phyloP scores from a whole-genome alignment of 2,113 vertebrate species.

The Panthera tigris region DNA sequence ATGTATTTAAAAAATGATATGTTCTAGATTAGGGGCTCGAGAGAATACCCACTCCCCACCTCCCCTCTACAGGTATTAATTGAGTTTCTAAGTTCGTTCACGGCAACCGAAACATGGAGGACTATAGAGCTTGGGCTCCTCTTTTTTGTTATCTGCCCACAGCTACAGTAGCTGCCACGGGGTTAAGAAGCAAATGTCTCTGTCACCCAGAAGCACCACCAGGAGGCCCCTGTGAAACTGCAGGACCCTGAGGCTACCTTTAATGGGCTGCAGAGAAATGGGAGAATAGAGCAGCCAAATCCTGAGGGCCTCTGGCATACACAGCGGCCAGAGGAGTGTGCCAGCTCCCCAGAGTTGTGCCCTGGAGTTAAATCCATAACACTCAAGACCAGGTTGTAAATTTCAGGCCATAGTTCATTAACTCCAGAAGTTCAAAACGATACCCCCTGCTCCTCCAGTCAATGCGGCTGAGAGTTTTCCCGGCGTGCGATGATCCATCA shows the following conservation, averaged over 20 bases:
- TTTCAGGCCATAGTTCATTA: constrained; percentile 81
- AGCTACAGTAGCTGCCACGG: background rate
- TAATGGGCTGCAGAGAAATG: background rate
- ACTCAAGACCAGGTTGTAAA: constrained; percentile 72
- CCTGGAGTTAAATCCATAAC: constrained; percentile 61
- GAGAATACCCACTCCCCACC: background rate
- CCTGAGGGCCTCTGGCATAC: background rate
- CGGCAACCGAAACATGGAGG: background rate
- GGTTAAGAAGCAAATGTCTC: background rate
- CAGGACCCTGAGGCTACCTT: background rate
- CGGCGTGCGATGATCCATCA: constrained; percentile 59
- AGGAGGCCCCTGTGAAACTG: background rate
- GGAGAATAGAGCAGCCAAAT: background rate
- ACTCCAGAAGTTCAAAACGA: constrained; percentile 77
- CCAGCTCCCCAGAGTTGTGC: background rate
- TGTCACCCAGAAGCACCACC: background rate
- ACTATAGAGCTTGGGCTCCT: background rate
- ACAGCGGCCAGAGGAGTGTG: fast-evolving
- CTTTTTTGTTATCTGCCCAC: background rate
- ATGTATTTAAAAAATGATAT: background rate
- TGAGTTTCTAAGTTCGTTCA: constrained; percentile 1
- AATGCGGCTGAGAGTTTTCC: constrained; percentile 78
- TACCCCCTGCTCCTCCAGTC: constrained; percentile 68
- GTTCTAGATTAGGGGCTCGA: background rate
- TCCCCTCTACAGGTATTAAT: background rate